A percentile compares a stretch with the other conserved stretches of the same genome.
Evolutionary conservation across 2,113 vertebrate genomes (phyloP).

Genomic region (Ciconia maguari): DNA sequence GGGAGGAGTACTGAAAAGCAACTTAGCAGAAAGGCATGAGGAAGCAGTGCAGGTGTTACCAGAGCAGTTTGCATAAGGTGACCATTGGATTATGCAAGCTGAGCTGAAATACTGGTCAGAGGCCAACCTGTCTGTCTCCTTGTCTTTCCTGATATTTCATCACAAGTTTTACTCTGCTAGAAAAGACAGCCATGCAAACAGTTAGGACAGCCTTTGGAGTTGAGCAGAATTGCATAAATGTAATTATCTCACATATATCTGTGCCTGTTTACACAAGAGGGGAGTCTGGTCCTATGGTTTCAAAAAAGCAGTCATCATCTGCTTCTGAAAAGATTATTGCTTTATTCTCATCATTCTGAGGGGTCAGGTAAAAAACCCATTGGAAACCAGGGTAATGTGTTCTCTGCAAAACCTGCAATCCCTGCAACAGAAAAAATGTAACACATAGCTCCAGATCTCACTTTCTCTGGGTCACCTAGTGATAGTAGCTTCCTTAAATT

Average conservation of each 20-base stretch:
- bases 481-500: background rate
- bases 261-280: background rate
- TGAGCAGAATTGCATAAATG: background rate
- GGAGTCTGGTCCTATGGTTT: background rate
- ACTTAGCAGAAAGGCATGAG: background rate
- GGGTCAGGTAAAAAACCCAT: background rate
- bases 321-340: background rate
- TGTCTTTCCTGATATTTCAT: background rate
- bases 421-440: background rate
- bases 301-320: background rate
- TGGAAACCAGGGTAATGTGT: background rate
- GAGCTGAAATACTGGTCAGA: background rate
- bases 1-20: background rate
- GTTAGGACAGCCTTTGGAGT: background rate
- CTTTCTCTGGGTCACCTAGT: background rate
- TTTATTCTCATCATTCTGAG: background rate
- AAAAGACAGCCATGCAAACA: background rate
- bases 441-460: accelerated
- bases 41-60: background rate
- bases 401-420: background rate
- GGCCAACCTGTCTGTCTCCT: background rate
- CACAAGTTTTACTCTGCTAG: background rate
- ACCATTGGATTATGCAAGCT: background rate
- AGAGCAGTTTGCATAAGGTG: background rate
- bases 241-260: background rate